Percentiles rank a stretch among this genome's conserved stretches.
Conservation (phyloP, 2,797 vertebrate species). For the Esox lucius region DNA sequence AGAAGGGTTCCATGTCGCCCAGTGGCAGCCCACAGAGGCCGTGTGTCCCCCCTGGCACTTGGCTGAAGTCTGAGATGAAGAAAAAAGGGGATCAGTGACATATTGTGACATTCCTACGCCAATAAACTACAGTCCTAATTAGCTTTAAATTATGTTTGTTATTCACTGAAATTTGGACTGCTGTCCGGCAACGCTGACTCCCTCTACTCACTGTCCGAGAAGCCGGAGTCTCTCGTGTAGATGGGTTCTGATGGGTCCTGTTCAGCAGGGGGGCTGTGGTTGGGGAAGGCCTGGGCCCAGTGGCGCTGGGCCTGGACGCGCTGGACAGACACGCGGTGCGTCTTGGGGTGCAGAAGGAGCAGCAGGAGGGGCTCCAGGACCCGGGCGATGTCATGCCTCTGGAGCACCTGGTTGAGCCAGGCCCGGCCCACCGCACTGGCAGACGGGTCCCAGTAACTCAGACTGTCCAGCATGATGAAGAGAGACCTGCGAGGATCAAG, state of each 20-base stretch:
- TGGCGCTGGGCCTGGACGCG: conserved; percentile 92
- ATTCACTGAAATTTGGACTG: too few species aligned
- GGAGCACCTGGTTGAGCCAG: conserved; percentile 96
- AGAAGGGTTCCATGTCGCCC: conserved; percentile 96
- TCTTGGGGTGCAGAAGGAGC: conserved; percentile 95
- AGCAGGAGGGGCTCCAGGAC: conserved; percentile 94
- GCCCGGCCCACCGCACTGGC: conserved; percentile 93
- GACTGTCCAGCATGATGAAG: conserved; percentile 97
- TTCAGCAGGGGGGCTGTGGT: conserved; percentile 59
- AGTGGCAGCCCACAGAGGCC: conserved; percentile 77
- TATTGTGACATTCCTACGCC: background rate
- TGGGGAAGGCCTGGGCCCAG: conserved; percentile 79
- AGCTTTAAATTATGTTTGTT: background rate
- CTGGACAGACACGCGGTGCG: conserved; percentile 95
- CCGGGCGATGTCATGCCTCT: conserved; percentile 97
- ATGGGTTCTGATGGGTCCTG: conserved; percentile 68
- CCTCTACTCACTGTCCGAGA: conserved; percentile 79
- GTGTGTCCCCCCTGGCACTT: conserved; percentile 67
- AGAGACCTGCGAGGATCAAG: conserved; percentile 80
- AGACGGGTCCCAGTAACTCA: conserved; percentile 93
- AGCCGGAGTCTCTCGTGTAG: conserved; percentile 80
- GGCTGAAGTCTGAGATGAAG: conserved; percentile 70
- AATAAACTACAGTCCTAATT: background rate
- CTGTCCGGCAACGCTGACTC: background rate
- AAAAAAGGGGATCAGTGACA: background rate